These are phyloP conservation scores for Caenorhabditis inopinata DNA, from an alignment of 1,140 invertebrate species.

Conservation along the genomic window DNA sequence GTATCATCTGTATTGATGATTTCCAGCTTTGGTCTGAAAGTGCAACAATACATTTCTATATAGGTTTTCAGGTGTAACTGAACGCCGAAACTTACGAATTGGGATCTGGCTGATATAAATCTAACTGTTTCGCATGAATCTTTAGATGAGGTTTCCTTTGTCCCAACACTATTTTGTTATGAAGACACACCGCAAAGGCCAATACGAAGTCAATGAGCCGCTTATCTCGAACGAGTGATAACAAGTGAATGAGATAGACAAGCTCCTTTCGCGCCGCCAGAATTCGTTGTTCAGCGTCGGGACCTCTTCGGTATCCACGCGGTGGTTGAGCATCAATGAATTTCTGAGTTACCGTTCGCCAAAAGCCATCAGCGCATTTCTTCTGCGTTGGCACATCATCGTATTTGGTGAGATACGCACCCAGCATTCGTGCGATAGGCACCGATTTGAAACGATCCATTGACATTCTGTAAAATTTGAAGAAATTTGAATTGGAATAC, in stretches of 20 bases:
- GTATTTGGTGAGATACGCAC: not conserved
- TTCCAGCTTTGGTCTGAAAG: conserved; percentile 7
- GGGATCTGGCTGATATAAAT: not conserved
- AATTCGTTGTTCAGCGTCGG: not conserved
- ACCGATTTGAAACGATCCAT: not conserved
- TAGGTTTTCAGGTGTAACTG: too few species aligned
- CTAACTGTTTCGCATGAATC: not conserved
- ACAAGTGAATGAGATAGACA: not conserved
- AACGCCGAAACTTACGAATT: not conserved
- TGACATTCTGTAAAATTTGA: not conserved
- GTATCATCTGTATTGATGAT: not conserved
- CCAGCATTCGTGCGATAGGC: not conserved
- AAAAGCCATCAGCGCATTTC: conserved; percentile 7
- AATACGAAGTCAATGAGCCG: not conserved
- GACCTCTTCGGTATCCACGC: not conserved
- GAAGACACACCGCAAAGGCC: not conserved
- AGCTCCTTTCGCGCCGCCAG: not conserved
- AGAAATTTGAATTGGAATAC: too few species aligned
- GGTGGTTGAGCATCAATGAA: not conserved
- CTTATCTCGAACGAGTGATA: not conserved
- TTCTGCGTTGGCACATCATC: not conserved
- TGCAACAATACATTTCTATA: too few species aligned
- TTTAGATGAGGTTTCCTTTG: not conserved
- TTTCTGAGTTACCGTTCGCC: not conserved
- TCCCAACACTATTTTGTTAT: not conserved